These are phyloP conservation scores for Beroe forskalii DNA, from an alignment of 37 sponge, comb jelly and placozoan genomes.

Conservation along the genomic window DNA sequence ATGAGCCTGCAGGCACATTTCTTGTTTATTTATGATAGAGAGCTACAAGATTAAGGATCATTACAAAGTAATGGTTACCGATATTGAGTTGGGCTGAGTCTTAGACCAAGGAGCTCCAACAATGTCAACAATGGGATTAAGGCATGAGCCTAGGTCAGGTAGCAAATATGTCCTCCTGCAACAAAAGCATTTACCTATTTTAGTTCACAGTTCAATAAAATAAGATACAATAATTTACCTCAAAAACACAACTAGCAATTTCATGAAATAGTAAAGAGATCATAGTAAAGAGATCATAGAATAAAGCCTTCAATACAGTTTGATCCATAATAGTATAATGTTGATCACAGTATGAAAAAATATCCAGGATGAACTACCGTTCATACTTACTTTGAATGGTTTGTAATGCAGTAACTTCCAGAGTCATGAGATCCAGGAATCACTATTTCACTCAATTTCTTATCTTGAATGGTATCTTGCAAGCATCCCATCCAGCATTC, in stretches of 20 bases:
- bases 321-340: no score
- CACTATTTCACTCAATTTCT: constrained; percentile 55
- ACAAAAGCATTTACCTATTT: background rate
- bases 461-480: background rate
- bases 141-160: background rate
- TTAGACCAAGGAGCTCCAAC: constrained; percentile 44
- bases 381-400: constrained; percentile 32
- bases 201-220: background rate
- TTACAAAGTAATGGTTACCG: background rate
- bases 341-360: no score
- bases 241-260: no score
- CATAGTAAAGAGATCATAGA: background rate
- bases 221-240: background rate
- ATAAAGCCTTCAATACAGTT: background rate
- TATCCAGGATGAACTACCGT: no score
- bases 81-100: constrained; percentile 12
- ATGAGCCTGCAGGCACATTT: no score
- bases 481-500: constrained; percentile 38
- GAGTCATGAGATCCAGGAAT: constrained; percentile 64
- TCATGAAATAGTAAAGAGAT: no score
- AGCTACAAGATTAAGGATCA: no score
- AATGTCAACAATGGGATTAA: constrained; percentile 23
- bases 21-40: no score
- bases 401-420: constrained; percentile 38
- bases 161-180: constrained; percentile 17